Base-by-base conservation (phyloP, 2,797 vertebrate species). In the Taenioides sp. region DNA sequence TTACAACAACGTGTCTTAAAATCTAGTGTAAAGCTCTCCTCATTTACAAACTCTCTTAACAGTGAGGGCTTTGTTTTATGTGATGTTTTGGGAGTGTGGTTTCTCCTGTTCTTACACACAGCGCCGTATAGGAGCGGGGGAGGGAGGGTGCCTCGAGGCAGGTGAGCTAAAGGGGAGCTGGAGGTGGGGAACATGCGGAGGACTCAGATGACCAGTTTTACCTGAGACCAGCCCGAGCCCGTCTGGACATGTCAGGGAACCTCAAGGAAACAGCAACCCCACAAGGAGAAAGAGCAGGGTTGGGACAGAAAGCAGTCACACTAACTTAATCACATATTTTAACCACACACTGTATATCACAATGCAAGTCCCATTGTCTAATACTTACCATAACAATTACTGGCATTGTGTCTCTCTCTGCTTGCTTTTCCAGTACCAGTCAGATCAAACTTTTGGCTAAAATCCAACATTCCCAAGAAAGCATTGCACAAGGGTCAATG, bases 161-260 rank as follows among this genome's bases (percentile, higher is more conserved):
- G 87, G 85, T 86, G 86, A 90, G 84, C 82, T 73, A 83, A 84
- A 87, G 86, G 88, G 83, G 86, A 88, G 80, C 80, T 82, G 85
- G 83, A 80, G 85, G 84, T 83, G 83, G 86, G 81, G 72, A 25
- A 86, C 72, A 85, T 73, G 82, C 80, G 74, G 79, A 88, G 71
- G 89, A 90, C 85, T 89, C 87, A 82, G 91, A 81, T 91, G 91
- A 92, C 91, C 88, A 89, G 90, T 89, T 92, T 92, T 89, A 90
- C 88, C 88, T 84, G 83, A 76, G 80, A 82, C 83, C 85, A 86
- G 88, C 81, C 87, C 65, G 62, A 87, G 87, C 91, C 82, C 58
- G 91, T 84, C 88, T 74, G 78, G 86, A 92, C 92, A 87, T 72
- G 92, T 83, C 86, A 17, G 69, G 55, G 10, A 73, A 86, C 85